Percentiles rank a stretch among this genome's conserved stretches.
Evolutionary conservation across 1,140 invertebrate species (phyloP).

Genomic region (Plutomurus gul): DNA sequence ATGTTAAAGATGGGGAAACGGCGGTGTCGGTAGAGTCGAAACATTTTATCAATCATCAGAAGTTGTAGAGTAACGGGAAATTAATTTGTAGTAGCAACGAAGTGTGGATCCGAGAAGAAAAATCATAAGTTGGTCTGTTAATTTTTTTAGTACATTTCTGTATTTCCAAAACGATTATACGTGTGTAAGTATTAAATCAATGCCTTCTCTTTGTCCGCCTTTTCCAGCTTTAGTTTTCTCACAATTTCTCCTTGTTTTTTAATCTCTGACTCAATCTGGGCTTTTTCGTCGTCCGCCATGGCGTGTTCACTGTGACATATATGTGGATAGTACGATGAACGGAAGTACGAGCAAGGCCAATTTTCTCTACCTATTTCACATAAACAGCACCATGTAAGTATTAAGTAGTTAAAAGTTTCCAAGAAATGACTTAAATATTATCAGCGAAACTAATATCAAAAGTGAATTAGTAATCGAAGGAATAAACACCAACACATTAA

Average conservation of each 20-base stretch:
- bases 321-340: background rate
- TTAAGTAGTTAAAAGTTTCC: too few relatives aligned
- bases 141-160: background rate
- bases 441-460: too few relatives aligned
- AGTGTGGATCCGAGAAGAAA: background rate
- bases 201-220: constrained; percentile 74
- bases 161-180: background rate
- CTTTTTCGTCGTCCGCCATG: background rate
- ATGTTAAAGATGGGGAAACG: background rate
- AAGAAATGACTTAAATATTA: too few relatives aligned
- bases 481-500: too few relatives aligned
- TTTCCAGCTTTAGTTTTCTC: constrained; percentile 76
- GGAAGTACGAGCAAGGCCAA: background rate
- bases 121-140: background rate
- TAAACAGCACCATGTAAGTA: background rate
- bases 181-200: constrained; percentile 33
- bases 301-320: background rate
- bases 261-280: constrained; percentile 65
- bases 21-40: background rate
- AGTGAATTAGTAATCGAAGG: too few relatives aligned
- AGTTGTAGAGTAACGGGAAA: too few relatives aligned
- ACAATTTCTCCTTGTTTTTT: constrained; percentile 81
- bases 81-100: too few relatives aligned
- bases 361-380: background rate
- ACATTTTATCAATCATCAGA: background rate